A percentile compares a stretch with the other conserved stretches of the same genome.
phyloP scores from a whole-genome alignment of 2,888 invertebrate genomes.

The Drosophila koepferae region DNA sequence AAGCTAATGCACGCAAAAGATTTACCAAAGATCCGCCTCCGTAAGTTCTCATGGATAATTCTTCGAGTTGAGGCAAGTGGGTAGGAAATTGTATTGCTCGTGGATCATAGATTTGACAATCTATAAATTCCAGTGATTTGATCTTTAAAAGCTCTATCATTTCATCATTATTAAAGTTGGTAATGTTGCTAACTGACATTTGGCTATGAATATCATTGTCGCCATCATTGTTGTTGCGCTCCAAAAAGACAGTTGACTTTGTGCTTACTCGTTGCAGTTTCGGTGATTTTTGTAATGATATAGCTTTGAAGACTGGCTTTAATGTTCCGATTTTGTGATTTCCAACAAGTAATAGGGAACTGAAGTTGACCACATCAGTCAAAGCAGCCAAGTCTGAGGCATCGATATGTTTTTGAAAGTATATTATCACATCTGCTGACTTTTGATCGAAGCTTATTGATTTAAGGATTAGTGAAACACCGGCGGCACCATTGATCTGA shows the following conservation, averaged over 20 bases:
- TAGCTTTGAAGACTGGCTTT: background rate
- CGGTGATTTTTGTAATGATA: background rate
- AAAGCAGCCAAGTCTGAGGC: background rate
- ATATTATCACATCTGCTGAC: background rate
- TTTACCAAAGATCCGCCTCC: background rate
- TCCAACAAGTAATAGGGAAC: background rate
- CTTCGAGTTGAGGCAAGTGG: background rate
- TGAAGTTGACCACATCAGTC: background rate
- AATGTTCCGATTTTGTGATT: background rate
- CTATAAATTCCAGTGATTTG: background rate
- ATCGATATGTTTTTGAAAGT: background rate
- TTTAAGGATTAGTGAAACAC: background rate
- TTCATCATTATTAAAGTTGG: slow-evolving; percentile 3
- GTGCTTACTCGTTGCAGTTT: background rate
- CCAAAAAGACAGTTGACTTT: background rate
- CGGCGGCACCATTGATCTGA: background rate
- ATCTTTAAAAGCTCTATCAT: slow-evolving; percentile 1
- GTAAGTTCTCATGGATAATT: background rate
- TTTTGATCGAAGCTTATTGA: background rate
- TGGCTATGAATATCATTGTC: background rate
- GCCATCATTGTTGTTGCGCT: background rate
- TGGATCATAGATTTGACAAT: background rate
- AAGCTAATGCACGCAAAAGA: background rate
- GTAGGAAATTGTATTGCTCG: background rate
- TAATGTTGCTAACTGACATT: background rate